These are phyloP conservation scores for Muraenolepis orangiensis DNA, from an alignment of 2,797 vertebrate species.

Conservation along the genomic window DNA sequence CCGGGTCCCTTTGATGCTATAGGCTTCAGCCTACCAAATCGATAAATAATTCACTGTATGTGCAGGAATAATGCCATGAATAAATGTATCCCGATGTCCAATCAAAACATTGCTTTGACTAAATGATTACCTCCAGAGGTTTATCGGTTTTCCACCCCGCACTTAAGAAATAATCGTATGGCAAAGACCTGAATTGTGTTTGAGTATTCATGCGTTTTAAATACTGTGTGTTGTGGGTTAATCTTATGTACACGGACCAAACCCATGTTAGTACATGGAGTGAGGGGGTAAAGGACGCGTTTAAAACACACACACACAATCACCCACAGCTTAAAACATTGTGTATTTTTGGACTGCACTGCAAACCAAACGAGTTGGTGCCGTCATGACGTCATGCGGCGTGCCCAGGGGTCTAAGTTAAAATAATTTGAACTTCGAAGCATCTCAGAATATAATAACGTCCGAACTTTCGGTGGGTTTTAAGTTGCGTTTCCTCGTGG, in stretches of 20 bases:
- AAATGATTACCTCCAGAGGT: background rate
- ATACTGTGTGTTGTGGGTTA: background rate
- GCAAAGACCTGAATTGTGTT: background rate
- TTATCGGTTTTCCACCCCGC: background rate
- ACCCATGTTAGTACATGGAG: background rate
- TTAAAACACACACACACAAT: too few relatives aligned
- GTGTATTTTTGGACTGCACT: too few relatives aligned
- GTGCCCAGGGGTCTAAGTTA: too few relatives aligned
- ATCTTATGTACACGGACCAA: background rate
- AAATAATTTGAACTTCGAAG: too few relatives aligned
- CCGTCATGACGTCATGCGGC: too few relatives aligned
- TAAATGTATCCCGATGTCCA: conserved; percentile 25
- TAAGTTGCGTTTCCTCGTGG: background rate
- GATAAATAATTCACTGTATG: conserved; percentile 51
- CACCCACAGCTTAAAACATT: too few relatives aligned
- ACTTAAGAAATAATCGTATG: background rate
- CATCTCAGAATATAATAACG: too few relatives aligned
- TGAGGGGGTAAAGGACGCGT: background rate
- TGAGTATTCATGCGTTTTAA: background rate
- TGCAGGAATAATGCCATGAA: conserved; percentile 27
- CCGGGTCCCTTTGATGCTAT: conserved; percentile 39
- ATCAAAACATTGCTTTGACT: conserved; percentile 17
- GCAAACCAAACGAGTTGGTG: too few relatives aligned
- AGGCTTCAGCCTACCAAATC: conserved; percentile 17
- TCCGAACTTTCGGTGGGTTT: background rate